Evolutionary conservation across 2,797 vertebrate species (phyloP).

Genomic region (Benthosema pterotum): DNA sequence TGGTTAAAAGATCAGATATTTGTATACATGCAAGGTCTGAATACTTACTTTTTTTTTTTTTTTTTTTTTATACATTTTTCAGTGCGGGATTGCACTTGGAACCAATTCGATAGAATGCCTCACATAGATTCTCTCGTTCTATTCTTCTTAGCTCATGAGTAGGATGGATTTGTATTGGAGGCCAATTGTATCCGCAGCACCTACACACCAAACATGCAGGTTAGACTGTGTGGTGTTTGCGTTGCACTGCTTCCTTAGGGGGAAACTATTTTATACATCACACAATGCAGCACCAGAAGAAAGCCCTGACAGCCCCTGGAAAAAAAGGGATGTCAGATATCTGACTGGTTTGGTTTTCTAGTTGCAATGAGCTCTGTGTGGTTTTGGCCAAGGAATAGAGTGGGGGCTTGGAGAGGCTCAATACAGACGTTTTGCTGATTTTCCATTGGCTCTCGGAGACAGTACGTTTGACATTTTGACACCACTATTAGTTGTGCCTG

Average conservation of each 20-base stretch:
- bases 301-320: conserved; percentile 63
- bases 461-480: conserved; percentile 85
- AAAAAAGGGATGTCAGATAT: conserved; percentile 71
- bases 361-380: conserved; percentile 75
- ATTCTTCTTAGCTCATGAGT: too few species aligned
- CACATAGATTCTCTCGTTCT: too few species aligned
- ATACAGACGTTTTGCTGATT: conserved; percentile 75
- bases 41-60: too few species aligned
- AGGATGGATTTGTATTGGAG: too few species aligned
- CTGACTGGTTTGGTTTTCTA: conserved; percentile 61
- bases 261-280: conserved; percentile 67
- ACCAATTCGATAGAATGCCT: too few species aligned
- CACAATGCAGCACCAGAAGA: conserved; percentile 55
- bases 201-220: conserved; percentile 40
- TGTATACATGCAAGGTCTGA: too few species aligned
- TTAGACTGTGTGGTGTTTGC: conserved; percentile 47
- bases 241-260: conserved; percentile 69
- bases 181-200: too few species aligned
- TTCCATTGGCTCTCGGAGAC: conserved; percentile 76
- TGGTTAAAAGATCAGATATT: too few species aligned
- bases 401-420: conserved; percentile 70
- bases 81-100: too few species aligned
- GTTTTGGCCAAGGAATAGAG: conserved; percentile 73
- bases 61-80: too few species aligned
- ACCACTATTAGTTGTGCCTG: conserved; percentile 76